Base-by-base conservation (phyloP, 2,797 vertebrate species). In the Coregonus ussuriensis region DNA sequence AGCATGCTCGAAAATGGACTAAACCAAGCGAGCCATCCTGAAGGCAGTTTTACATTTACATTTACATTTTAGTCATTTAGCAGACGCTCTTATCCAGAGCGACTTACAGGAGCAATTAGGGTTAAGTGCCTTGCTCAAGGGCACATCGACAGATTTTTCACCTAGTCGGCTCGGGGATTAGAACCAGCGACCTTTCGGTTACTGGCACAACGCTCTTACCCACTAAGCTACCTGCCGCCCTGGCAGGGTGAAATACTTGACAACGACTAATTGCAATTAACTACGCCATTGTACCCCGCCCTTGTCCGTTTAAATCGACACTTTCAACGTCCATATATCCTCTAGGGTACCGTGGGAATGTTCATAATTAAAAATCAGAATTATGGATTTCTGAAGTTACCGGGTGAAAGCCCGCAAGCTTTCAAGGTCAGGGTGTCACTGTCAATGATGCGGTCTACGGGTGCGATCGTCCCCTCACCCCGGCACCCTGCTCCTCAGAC, bases 221-320 rank as follows among this genome's bases (percentile, higher is more conserved):
- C n/a, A n/a, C n/a, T n/a, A n/a, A n/a, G n/a, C n/a, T n/a, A n/a
- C n/a, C n/a, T n/a, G n/a, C n/a, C n/a, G n/a, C n/a, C n/a, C n/a
- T n/a, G n/a, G n/a, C n/a, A 90, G 90, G 88, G 86, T 90, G 89
- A 88, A 89, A 89, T 92, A 94, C 89, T 92, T 79, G 91, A 93
- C 93, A 94, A 94, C 92, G 86, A 90, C 92, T 94, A 93, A 94
- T 93, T 94, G 92, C 91, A 93, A 93, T 93, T 93, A 93, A 93
- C 87, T 90, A 90, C 91, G 91, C 93, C 91, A 89, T 91, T 89
- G 89, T 88, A 86, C 89, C 88, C 89, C 82, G 82, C 85, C 89
- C 88, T 89, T 89, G 91, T 89, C 91, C 88, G 91, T 89, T 93
- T 92, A 95, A 92, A 91, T 92, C 91, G 86, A 93, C 92, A 94